Percentiles rank a stretch among this genome's conserved stretches.
These are phyloP conservation scores for Trachelus tabidus DNA, from an alignment of 2,888 invertebrate species.

Conservation along the genomic window DNA sequence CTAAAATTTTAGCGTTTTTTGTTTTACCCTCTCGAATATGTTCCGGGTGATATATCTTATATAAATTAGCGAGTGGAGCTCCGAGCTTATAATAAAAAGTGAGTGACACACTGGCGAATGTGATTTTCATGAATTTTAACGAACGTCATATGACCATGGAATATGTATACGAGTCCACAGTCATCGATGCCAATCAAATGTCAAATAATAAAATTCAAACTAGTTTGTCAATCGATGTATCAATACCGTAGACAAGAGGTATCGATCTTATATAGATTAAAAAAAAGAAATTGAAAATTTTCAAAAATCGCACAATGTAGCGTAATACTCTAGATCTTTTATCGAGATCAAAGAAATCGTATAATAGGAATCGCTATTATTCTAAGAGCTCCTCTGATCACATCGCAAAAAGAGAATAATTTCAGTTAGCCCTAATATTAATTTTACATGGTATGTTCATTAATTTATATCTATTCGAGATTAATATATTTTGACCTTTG, in stretches of 20 bases:
- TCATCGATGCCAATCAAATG: not conserved
- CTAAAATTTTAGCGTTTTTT: not conserved
- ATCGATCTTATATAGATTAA: not conserved
- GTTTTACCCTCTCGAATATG: not conserved
- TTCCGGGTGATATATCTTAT: not conserved
- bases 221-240: not conserved
- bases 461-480: not conserved
- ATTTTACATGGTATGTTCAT: not conserved
- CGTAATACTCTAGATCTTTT: not conserved
- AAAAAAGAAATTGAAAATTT: not conserved
- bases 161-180: not conserved
- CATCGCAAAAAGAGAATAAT: not conserved
- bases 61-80: not conserved
- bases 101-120: slow-evolving; percentile 3
- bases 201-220: not conserved
- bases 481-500: not conserved
- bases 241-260: not conserved
- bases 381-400: not conserved
- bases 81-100: slow-evolving; percentile 17
- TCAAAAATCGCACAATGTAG: not conserved
- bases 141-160: not conserved
- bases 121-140: not conserved
- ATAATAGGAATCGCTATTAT: not conserved
- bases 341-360: not conserved
- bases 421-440: not conserved